phyloP scores from a whole-genome alignment of 2,888 invertebrate species.

The Griposia aprilina region DNA sequence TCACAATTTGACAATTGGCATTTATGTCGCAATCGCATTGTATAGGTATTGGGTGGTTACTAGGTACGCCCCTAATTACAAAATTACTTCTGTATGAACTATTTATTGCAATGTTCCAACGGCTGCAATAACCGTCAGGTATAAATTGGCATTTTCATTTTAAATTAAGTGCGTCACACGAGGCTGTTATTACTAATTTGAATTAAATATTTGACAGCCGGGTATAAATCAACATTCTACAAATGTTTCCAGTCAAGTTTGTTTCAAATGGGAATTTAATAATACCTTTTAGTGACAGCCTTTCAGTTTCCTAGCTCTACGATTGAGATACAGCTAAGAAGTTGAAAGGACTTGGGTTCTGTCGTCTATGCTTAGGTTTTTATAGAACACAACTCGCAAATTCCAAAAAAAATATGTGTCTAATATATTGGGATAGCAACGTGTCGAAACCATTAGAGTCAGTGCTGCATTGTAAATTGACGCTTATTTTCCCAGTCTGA shows the following conservation, averaged over 20 bases:
- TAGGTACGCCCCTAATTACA: slow-evolving; percentile 56
- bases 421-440: no score
- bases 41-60: slow-evolving; percentile 70
- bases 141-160: slow-evolving; percentile 58
- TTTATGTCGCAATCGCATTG: slow-evolving; percentile 85
- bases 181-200: slow-evolving; percentile 54
- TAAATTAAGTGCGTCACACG: slow-evolving; percentile 52
- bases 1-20: slow-evolving; percentile 90
- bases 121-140: slow-evolving; percentile 42
- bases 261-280: slow-evolving; percentile 62
- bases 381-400: not conserved
- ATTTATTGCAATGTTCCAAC: slow-evolving; percentile 49
- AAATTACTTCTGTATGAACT: slow-evolving; percentile 59
- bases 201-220: slow-evolving; percentile 61
- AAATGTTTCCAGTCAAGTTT: slow-evolving; percentile 49
- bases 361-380: not conserved
- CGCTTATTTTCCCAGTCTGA: not conserved
- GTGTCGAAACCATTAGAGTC: not conserved
- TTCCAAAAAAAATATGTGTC: not conserved
- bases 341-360: not conserved
- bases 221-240: slow-evolving; percentile 60
- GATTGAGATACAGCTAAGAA: slow-evolving; percentile 20
- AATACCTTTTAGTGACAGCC: slow-evolving; percentile 39
- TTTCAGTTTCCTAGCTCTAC: slow-evolving; percentile 28
- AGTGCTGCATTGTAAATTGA: not conserved